Percentiles rank a stretch among this genome's conserved stretches.
phyloP scores from a whole-genome alignment of 2,113 vertebrate species.

The Pseudorhombus dupliciocellatus region DNA sequence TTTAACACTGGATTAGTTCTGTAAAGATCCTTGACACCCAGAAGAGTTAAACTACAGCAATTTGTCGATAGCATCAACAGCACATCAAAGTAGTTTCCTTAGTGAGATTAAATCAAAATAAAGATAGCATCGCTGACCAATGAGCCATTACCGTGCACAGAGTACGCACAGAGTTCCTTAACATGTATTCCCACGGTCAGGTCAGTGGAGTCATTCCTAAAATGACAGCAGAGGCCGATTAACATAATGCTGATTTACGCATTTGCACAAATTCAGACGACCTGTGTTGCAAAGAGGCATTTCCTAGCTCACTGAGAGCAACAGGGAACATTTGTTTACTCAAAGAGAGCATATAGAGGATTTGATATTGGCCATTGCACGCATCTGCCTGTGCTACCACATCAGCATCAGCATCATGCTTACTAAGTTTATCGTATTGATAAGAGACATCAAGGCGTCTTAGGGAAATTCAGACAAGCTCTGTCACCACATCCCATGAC shows the following conservation, averaged over 20 bases:
- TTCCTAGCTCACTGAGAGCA: not conserved
- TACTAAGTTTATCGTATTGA: not conserved
- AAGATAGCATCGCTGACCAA: too few relatives aligned
- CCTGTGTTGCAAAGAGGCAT: not conserved
- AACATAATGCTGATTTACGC: not conserved
- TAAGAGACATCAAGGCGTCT: not conserved
- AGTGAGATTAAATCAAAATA: too few relatives aligned
- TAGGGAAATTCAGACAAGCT: not conserved
- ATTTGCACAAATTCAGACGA: not conserved
- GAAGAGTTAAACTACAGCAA: too few relatives aligned
- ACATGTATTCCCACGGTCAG: too few relatives aligned
- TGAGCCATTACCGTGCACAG: not conserved
- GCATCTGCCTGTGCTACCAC: not conserved
- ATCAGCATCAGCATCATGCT: too few relatives aligned
- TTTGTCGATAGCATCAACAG: too few relatives aligned
- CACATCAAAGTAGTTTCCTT: too few relatives aligned
- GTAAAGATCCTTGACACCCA: too few relatives aligned
- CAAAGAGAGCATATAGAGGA: not conserved
- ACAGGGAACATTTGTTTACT: not conserved
- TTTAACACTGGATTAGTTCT: too few relatives aligned
- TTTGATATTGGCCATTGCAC: too few relatives aligned
- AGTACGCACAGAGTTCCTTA: not conserved
- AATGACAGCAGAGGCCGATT: not conserved
- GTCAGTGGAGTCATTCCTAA: too few relatives aligned
- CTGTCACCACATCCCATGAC: slow-evolving; percentile 15